Evolutionary conservation across 2,797 vertebrate genomes (phyloP), one percentile per base, ranked within the genome.

Genomic region (Catostomus latipinnis): DNA sequence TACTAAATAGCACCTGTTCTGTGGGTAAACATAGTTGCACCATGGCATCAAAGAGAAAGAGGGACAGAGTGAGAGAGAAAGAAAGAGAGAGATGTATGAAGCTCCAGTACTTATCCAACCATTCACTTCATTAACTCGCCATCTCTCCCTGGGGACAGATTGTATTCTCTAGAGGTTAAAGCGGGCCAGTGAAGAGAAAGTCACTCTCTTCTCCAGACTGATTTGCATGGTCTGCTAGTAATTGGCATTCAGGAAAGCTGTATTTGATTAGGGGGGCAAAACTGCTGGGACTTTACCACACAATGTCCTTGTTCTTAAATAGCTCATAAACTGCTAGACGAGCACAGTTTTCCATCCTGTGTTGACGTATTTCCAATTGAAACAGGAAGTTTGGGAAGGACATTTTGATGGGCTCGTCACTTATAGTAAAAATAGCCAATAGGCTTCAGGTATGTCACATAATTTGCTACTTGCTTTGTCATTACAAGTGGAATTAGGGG

Each of bases 201-300:
- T 86, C 82, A 76, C 78, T 87, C 78, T 82, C 81, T 73, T 87
- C 85, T 75, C 83, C 77, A 65, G 82, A 81, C 86, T 74, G 81
- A 88, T 90, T 87, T 88, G 70, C 86, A 72, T 83, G 81, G 83
- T 84, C 82, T 82, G 84, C 82, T 88, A 89, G 90, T 88, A 91
- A 92, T 88, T 89, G 87, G 67, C 83, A 78, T 89, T 90, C 84
- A 82, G 89, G 60, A 91, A 88, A 84, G 81, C 80, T 85, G 86
- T 80, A 88, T 90, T 89, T 90, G 85, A 92, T 89, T 88, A 90
- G 83, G 69, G 16, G 65, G 87, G 86, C 85, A n/a, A 60, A 9
- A 50, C 73, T 58, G n/a, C 11, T 22, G 49, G 49, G 52, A 61
- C 22, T 66, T 49, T 43, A 71, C 71, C 50, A 50, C 34, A 52